phyloP scores from a whole-genome alignment of 2,888 invertebrate species.

The Rugalucina vietnamica region DNA sequence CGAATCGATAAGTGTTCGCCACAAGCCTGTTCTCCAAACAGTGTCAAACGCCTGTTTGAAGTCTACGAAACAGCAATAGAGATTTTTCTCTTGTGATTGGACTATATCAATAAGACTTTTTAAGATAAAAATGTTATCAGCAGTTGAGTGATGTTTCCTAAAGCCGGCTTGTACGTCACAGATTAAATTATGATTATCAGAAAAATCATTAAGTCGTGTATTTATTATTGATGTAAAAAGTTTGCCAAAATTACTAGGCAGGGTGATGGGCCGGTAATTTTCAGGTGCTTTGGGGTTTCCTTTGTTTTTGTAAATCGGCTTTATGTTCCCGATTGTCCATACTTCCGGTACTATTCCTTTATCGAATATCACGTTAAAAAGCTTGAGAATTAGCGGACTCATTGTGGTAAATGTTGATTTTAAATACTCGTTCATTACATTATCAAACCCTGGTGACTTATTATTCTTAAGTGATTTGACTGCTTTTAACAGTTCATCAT shows the following conservation, averaged over 20 bases:
- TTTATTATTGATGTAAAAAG: slow-evolving; percentile 30
- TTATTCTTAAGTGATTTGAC: slow-evolving; percentile 9
- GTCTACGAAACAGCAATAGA: too few relatives aligned
- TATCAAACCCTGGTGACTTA: slow-evolving; percentile 9
- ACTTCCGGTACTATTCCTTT: slow-evolving; percentile 10
- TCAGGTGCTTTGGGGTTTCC: background rate
- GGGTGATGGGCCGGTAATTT: slow-evolving; percentile 33
- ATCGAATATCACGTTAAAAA: slow-evolving; percentile 20
- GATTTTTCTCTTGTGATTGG: too few relatives aligned
- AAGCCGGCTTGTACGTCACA: too few relatives aligned
- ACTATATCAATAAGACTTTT: too few relatives aligned
- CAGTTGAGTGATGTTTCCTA: too few relatives aligned
- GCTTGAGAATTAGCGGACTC: background rate
- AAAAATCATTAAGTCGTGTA: background rate
- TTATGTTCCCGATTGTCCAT: slow-evolving; percentile 21
- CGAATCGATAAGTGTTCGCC: too few relatives aligned
- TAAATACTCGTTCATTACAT: slow-evolving; percentile 27
- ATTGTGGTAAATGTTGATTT: background rate
- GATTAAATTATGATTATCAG: background rate
- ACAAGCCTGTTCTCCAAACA: too few relatives aligned
- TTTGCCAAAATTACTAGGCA: slow-evolving; percentile 32
- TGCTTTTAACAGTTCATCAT: background rate
- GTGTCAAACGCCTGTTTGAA: too few relatives aligned
- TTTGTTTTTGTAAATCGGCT: slow-evolving; percentile 34
- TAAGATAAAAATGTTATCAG: too few relatives aligned